phyloP scores from a whole-genome alignment of 2,113 vertebrate species.

The Caretta caretta region DNA sequence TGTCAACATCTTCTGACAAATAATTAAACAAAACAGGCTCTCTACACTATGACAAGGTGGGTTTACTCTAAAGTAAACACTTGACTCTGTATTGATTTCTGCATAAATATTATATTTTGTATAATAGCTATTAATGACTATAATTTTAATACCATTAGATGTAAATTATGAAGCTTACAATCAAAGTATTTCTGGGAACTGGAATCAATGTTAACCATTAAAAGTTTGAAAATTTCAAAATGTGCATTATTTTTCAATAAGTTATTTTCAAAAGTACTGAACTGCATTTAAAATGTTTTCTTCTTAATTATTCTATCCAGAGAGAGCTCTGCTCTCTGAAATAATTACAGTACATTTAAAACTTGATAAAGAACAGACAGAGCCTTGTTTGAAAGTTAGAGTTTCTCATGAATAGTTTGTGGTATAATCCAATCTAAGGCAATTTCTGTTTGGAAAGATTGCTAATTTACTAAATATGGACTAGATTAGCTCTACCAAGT shows the following conservation, averaged over 20 bases:
- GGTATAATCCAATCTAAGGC: background rate
- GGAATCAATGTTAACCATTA: background rate
- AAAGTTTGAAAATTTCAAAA: background rate
- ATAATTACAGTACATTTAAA: background rate
- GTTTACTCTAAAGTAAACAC: background rate
- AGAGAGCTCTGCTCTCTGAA: fast-evolving
- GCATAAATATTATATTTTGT: background rate
- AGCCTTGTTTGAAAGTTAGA: background rate
- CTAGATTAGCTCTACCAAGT: background rate
- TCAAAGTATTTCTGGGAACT: background rate
- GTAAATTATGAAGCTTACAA: background rate
- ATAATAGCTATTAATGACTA: background rate
- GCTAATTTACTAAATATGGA: background rate
- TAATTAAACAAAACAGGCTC: constrained; percentile 14
- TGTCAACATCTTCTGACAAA: constrained; percentile 41
- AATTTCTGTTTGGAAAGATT: background rate
- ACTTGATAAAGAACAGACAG: background rate
- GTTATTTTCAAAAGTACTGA: background rate
- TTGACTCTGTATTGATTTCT: background rate
- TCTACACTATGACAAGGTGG: fast-evolving
- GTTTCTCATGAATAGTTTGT: background rate
- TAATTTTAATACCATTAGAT: background rate
- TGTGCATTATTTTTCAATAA: background rate
- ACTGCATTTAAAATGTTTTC: background rate
- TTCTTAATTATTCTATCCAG: fast-evolving